Base-by-base conservation (phyloP, 2,797 vertebrate genomes). In the Leuciscus waleckii region DNA sequence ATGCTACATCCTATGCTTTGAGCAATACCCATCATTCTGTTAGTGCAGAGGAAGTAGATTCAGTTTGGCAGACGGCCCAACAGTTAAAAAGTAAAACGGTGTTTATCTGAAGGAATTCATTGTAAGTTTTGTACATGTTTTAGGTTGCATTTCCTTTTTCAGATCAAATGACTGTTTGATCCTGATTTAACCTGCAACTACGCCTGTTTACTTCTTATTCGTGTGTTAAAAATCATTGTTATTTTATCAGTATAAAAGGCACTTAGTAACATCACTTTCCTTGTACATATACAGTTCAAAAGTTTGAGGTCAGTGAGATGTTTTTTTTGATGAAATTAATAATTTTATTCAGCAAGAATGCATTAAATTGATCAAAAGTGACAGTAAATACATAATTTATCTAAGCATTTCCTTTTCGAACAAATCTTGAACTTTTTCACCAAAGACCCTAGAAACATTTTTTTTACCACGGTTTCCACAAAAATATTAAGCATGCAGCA, bases 121-220 rank as follows among this genome's bases (percentile, higher is more conserved):
- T 14, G 29, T 23, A 49, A 67, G 29, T 29, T 69, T 56, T 54
- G 39, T 8, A 69, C 2, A 49, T 37, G 39, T 75, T 75, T 46
- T 74, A 67, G 35, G n/a, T 17, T 37, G 58, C 41, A 51, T 32
- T 83, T 83, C 21, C 71, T 61, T 83, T 63, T 51, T 29, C 69
- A 75, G 54, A 63, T 26, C 4, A 46, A 61, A 26, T 35, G 43
- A 29, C 2, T 10, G 32, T 32, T 56, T 37, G 35, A 56, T 54
- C 32, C 32, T 37, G 8, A 71, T 54, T n/a, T 29, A 79, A 65
- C n/a, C 9, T 21, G 9, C 8, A 21, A 11, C 5, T 49, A 41
- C 5, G 2, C 35, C 35, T 26, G 3, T 23, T 19, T 54, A 11
- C 4, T 63, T 41, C 9, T 58, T 13, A 58, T 17, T 19, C 26